A percentile compares a stretch with the other conserved stretches of the same genome.
Evolutionary conservation across 2,113 vertebrate species (phyloP).

Genomic region (Poeciliopsis prolifica): DNA sequence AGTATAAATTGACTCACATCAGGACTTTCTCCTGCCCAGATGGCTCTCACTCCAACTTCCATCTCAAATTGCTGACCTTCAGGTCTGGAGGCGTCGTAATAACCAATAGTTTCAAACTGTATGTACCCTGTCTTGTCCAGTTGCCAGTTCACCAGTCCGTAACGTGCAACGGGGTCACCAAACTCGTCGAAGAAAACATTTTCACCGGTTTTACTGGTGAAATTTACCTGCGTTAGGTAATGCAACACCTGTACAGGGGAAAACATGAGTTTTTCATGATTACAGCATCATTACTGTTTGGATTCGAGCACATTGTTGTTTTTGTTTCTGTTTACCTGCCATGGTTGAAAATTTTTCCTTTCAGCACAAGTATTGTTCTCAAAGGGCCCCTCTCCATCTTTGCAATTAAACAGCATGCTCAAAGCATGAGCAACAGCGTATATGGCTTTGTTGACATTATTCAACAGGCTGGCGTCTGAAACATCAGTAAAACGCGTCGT

Average conservation of each 20-base stretch:
- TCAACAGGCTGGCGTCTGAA: conserved; percentile 76
- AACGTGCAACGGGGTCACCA: conserved; percentile 78
- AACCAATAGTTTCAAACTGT: conserved; percentile 74
- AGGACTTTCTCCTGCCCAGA: conserved; percentile 71
- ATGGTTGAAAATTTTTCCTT: conserved; percentile 68
- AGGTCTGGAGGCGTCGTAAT: conserved; percentile 74
- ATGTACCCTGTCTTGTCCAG: conserved; percentile 68
- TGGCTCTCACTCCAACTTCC: conserved; percentile 60
- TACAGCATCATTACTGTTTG: not conserved
- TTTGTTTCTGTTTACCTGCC: conserved; percentile 70
- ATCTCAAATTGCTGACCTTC: conserved; percentile 77
- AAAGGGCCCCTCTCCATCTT: conserved; percentile 72
- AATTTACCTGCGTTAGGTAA: conserved; percentile 77
- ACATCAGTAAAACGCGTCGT: conserved; percentile 77
- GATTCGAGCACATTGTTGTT: not conserved
- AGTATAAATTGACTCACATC: conserved; percentile 52
- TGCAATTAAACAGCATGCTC: conserved; percentile 70
- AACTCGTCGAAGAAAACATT: conserved; percentile 75
- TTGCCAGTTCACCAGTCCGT: conserved; percentile 82
- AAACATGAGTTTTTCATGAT: not conserved
- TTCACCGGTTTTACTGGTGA: conserved; percentile 76
- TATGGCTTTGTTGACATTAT: conserved; percentile 81
- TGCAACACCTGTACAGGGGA: conserved; percentile 73
- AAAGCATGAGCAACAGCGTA: conserved; percentile 79
- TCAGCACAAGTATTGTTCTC: conserved; percentile 74